Conservation (phyloP, 1,140 invertebrate genomes). For the Meloidogyne floridensis region DNA sequence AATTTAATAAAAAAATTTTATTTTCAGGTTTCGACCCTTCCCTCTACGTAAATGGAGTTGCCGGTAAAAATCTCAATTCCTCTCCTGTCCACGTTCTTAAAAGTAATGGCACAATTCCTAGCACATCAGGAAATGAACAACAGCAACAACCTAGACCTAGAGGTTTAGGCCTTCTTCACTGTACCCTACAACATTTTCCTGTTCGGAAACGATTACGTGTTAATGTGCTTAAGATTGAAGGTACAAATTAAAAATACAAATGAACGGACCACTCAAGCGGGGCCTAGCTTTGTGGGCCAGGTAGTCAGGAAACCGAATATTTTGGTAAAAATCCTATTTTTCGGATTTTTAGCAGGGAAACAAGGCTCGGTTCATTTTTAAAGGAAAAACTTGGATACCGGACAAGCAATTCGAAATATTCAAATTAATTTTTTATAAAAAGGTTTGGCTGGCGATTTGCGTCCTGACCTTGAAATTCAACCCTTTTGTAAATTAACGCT, state of each 20-base stretch:
- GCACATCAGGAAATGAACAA: slow-evolving; percentile 40
- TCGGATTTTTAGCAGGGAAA: too few species aligned
- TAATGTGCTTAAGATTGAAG: slow-evolving; percentile 62
- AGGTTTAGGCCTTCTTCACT: slow-evolving; percentile 62
- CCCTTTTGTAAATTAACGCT: slow-evolving; percentile 63
- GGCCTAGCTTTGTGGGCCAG: too few species aligned
- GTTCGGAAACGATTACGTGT: slow-evolving; percentile 64
- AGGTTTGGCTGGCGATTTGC: slow-evolving; percentile 63
- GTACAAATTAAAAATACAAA: slow-evolving; percentile 16
- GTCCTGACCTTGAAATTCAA: slow-evolving; percentile 63
- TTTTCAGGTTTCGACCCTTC: slow-evolving; percentile 58
- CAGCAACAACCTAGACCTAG: slow-evolving; percentile 53
- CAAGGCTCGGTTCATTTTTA: too few species aligned
- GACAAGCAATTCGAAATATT: too few species aligned
- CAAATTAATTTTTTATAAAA: slow-evolving; percentile 1
- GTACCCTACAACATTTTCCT: slow-evolving; percentile 63
- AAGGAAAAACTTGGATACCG: too few species aligned
- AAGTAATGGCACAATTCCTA: slow-evolving; percentile 25
- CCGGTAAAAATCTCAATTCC: not conserved
- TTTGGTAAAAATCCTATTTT: too few species aligned
- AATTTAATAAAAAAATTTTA: not conserved
- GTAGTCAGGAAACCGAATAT: too few species aligned
- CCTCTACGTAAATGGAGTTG: slow-evolving; percentile 39
- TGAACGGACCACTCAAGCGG: too few species aligned
- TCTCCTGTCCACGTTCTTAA: not conserved